phyloP scores from a whole-genome alignment of 2,113 vertebrate genomes.

The Silurus meridionalis region DNA sequence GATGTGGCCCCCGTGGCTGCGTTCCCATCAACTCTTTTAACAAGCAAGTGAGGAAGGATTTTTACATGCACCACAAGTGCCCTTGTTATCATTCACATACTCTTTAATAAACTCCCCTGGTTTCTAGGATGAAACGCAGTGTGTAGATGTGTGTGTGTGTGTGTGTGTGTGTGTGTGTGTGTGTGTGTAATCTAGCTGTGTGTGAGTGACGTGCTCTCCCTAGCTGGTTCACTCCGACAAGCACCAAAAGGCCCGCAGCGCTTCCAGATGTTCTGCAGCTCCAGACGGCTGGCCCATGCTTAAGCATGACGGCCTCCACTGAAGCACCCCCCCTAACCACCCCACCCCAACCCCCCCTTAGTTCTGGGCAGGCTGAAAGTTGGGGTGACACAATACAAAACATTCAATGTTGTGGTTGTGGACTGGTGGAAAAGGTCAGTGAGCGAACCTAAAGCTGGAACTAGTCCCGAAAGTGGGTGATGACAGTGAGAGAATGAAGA shows the following conservation, averaged over 20 bases:
- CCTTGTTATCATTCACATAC: conserved; percentile 27
- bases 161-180: conserved; percentile 9
- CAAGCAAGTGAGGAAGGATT: background rate
- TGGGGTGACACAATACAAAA: conserved; percentile 27
- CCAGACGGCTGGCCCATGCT: conserved; percentile 38
- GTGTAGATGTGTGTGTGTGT: background rate
- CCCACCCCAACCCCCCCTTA: background rate
- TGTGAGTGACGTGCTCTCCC: conserved; percentile 19
- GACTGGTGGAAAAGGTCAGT: background rate
- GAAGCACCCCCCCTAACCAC: background rate
- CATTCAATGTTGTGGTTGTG: conserved; percentile 12
- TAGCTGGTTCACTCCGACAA: conserved; percentile 27
- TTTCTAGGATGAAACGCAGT: conserved; percentile 4
- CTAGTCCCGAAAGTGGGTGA: background rate
- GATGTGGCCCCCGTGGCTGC: conserved; percentile 8
- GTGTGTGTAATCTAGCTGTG: conserved; percentile 12
- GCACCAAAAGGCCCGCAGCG: conserved; percentile 37
- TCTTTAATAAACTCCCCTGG: conserved; percentile 17
- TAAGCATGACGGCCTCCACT: conserved; percentile 38
- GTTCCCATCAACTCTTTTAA: conserved; percentile 3
- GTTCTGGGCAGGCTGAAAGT: background rate
- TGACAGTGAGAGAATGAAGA: background rate
- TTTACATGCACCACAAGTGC: conserved; percentile 14
- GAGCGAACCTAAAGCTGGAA: background rate
- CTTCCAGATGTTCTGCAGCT: conserved; percentile 46